These are phyloP conservation scores for Eupeodes corollae DNA, from an alignment of 1,140 invertebrate genomes.

Conservation along the genomic window DNA sequence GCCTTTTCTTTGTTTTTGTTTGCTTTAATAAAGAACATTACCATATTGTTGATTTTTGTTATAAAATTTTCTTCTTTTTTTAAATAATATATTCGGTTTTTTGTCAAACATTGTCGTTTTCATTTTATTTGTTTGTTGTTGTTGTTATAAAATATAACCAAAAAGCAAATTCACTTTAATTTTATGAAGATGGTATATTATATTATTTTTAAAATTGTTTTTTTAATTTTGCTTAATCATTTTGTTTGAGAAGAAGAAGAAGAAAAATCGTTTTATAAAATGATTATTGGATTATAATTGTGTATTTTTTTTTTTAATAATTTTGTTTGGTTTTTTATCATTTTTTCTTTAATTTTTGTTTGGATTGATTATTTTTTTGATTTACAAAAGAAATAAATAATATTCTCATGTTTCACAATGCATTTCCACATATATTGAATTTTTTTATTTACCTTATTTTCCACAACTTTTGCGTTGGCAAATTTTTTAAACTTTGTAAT, in stretches of 20 bases:
- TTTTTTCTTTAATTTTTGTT: constrained; percentile 11
- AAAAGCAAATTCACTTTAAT: constrained; percentile 10
- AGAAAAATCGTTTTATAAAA: neutral
- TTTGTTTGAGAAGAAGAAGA: neutral
- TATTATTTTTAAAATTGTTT: neutral
- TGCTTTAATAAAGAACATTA: neutral
- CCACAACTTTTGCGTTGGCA: constrained; percentile 15
- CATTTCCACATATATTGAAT: constrained; percentile 28
- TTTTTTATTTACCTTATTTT: constrained; percentile 34
- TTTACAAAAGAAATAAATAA: too few relatives aligned
- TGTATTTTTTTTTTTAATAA: constrained; percentile 15
- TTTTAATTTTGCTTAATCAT: too few relatives aligned
- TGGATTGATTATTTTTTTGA: neutral
- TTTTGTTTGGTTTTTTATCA: constrained; percentile 9
- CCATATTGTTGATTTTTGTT: neutral
- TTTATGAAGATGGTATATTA: constrained; percentile 11
- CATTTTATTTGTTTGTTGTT: neutral
- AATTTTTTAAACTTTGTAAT: constrained; percentile 34
- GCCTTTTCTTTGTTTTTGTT: constrained; percentile 6
- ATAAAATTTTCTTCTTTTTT: neutral
- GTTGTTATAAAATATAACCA: constrained; percentile 30
- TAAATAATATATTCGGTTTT: too few relatives aligned
- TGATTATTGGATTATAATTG: neutral
- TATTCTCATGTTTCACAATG: constrained; percentile 36
- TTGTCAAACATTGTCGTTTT: neutral